phyloP scores from a whole-genome alignment of 1,140 invertebrate species.

The Drosophila saltans region DNA sequence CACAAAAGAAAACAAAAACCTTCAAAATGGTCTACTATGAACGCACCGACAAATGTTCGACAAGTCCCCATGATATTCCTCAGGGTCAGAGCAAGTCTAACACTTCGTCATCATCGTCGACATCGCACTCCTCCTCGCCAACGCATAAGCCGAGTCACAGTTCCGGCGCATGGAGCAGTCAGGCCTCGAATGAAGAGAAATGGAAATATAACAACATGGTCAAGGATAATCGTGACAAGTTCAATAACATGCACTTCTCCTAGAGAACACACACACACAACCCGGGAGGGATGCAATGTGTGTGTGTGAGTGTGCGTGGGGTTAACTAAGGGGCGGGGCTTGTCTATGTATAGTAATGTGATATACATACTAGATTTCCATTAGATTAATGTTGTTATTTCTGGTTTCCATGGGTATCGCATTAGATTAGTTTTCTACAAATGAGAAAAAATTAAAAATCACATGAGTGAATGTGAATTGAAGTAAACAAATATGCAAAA shows the following conservation, averaged over 20 bases:
- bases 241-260: constrained; percentile 77
- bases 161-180: constrained; percentile 57
- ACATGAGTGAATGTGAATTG: too few species aligned
- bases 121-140: not conserved
- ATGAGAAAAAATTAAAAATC: constrained; percentile 28
- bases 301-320: not conserved
- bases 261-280: constrained; percentile 19
- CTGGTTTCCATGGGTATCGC: constrained; percentile 36
- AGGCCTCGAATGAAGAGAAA: constrained; percentile 67
- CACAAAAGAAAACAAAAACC: constrained; percentile 7
- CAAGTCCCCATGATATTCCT: constrained; percentile 46
- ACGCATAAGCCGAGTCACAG: constrained; percentile 37
- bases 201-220: constrained; percentile 83
- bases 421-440: constrained; percentile 37
- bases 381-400: constrained; percentile 42
- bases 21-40: constrained; percentile 76
- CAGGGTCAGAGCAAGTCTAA: constrained; percentile 32
- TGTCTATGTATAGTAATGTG: constrained; percentile 1
- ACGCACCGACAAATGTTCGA: constrained; percentile 68
- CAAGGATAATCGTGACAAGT: constrained; percentile 71
- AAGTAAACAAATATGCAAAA: constrained; percentile 15
- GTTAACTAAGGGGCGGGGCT: constrained; percentile 15
- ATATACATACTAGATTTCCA: constrained; percentile 3
- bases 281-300: not conserved
- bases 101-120: not conserved